phyloP scores from a whole-genome alignment of 2,797 vertebrate genomes.

The Notamacropus eugenii region DNA sequence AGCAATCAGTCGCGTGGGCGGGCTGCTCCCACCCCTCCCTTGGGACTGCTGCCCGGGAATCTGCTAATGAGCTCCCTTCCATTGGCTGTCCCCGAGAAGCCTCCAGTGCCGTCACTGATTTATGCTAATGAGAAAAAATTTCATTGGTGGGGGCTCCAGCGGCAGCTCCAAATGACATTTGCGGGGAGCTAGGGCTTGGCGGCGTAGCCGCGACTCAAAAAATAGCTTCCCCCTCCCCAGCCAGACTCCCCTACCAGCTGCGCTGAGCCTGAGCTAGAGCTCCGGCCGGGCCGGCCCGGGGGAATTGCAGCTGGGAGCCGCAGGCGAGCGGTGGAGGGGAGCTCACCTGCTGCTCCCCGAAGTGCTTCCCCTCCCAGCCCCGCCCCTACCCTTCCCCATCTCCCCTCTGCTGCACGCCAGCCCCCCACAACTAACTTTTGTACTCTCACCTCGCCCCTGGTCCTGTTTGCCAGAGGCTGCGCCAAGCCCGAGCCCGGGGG shows the following conservation, averaged over 20 bases:
- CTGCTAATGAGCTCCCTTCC: background rate
- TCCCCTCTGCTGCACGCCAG: constrained; percentile 2
- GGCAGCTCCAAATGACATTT: constrained; percentile 33
- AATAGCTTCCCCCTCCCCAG: constrained; percentile 61
- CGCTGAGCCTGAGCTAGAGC: background rate
- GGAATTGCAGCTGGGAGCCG: background rate
- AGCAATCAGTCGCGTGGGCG: background rate
- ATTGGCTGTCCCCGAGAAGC: constrained; percentile 69
- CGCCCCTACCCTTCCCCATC: constrained; percentile 11
- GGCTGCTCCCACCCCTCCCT: background rate
- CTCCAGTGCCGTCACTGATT: constrained; percentile 59
- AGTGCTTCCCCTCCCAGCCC: background rate
- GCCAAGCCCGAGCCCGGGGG: constrained; percentile 71
- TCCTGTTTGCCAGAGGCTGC: constrained; percentile 71
- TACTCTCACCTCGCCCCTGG: constrained; percentile 56
- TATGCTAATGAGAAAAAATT: constrained; percentile 64
- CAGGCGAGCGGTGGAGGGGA: background rate
- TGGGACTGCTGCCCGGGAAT: background rate
- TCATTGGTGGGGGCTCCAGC: constrained; percentile 68
- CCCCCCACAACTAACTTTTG: constrained; percentile 74
- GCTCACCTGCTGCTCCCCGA: background rate
- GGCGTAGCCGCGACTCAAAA: background rate
- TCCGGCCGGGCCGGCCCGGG: fast-evolving
- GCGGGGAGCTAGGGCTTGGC: constrained; percentile 4
- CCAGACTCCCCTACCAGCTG: constrained; percentile 6